A percentile compares a stretch with the other conserved stretches of the same genome.
Conservation (phyloP, 2,888 invertebrate species). For the Caenorhabditis imperialis region DNA sequence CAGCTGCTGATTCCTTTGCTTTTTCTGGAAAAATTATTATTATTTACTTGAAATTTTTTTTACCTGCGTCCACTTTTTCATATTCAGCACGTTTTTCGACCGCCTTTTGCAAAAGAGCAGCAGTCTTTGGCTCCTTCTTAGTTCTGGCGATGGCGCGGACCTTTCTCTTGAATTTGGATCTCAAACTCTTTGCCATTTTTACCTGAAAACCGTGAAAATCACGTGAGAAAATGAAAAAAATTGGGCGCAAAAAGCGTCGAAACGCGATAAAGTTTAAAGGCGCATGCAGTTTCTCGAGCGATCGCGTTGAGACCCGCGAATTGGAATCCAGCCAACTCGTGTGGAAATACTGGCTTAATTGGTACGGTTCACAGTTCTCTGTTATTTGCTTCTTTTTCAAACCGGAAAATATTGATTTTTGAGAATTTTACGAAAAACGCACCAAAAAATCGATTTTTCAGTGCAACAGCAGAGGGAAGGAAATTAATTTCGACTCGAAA, state of each 20-base stretch:
- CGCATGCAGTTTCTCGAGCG: conserved; percentile 14
- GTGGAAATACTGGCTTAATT: conserved; percentile 50
- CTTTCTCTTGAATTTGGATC: conserved; percentile 70
- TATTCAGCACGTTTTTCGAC: conserved; percentile 54
- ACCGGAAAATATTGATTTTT: not conserved
- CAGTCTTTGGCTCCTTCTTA: conserved; percentile 64
- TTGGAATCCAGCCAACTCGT: conserved; percentile 31
- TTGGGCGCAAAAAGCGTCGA: not conserved
- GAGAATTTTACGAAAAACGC: not conserved
- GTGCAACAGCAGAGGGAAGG: not conserved
- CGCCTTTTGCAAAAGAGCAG: conserved; percentile 55
- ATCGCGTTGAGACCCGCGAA: conserved; percentile 49
- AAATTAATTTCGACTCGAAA: not conserved
- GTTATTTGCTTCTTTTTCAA: conserved; percentile 10
- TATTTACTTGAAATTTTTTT: not conserved
- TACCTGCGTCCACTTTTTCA: conserved; percentile 53
- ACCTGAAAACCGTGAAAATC: not conserved
- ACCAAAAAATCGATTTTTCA: not conserved
- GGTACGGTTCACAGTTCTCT: conserved; percentile 17
- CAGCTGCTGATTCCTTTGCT: conserved; percentile 23
- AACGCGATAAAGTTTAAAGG: conserved; percentile 41
- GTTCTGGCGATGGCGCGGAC: conserved; percentile 61
- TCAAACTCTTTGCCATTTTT: conserved; percentile 68
- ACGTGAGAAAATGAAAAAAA: conserved; percentile 10
- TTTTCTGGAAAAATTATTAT: conserved; percentile 44